Evolutionary conservation across 2,888 invertebrate genomes (phyloP).

Genomic region (Drosophila tripunctata): DNA sequence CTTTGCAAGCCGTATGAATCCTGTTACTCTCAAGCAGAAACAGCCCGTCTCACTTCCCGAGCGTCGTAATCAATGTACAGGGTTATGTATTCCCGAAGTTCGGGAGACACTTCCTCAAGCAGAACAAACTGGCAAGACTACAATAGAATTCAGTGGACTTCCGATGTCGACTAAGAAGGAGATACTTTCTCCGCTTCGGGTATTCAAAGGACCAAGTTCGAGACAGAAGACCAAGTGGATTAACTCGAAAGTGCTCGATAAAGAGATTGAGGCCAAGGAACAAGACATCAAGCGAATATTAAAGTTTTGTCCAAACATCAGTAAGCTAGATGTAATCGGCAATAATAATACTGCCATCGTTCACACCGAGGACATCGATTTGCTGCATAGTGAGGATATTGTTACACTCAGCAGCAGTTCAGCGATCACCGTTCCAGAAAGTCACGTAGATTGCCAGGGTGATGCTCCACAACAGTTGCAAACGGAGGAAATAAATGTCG

Average conservation of each 20-base stretch:
- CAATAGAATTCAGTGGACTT: constrained; percentile 73
- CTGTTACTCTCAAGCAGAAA: constrained; percentile 29
- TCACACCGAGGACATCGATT: constrained; percentile 39
- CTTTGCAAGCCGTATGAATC: constrained; percentile 68
- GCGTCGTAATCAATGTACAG: constrained; percentile 23
- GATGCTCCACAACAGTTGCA: neutral
- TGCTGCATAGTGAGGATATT: constrained; percentile 26
- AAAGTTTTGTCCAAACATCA: constrained; percentile 68
- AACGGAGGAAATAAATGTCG: constrained; percentile 5
- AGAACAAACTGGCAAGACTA: constrained; percentile 36
- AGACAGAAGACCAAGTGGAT: constrained; percentile 54
- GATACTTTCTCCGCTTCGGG: constrained; percentile 27
- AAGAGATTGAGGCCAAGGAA: constrained; percentile 39
- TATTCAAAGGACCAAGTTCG: too few relatives aligned
- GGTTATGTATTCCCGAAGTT: constrained; percentile 39
- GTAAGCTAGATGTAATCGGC: constrained; percentile 69
- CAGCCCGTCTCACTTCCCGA: constrained; percentile 26
- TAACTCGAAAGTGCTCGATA: constrained; percentile 59
- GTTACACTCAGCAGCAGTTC: constrained; percentile 55
- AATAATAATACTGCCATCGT: neutral
- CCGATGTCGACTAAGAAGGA: constrained; percentile 53
- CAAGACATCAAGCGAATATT: constrained; percentile 66
- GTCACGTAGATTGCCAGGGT: neutral
- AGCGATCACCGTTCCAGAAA: neutral
- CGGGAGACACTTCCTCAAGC: constrained; percentile 67